Percentiles rank a stretch among this genome's conserved stretches.
Evolutionary conservation across 1,140 invertebrate species (phyloP).

Genomic region (Hycleus cichorii): DNA sequence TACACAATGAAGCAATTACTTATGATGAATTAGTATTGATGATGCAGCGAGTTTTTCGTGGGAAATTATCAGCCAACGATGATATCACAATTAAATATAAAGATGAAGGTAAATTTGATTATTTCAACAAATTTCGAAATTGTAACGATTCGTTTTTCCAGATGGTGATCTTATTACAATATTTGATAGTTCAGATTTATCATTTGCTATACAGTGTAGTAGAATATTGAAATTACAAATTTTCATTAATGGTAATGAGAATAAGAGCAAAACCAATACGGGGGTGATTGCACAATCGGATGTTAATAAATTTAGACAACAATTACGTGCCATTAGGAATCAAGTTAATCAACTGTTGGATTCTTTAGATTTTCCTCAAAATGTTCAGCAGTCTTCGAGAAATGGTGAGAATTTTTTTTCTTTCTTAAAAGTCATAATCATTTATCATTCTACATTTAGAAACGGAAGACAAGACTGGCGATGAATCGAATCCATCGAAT

Average conservation of each 20-base stretch:
- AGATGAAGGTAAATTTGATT: slow-evolving; percentile 57
- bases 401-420: background rate
- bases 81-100: slow-evolving; percentile 69
- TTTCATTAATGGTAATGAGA: slow-evolving; percentile 42
- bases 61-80: slow-evolving; percentile 56
- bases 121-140: background rate
- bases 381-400: background rate
- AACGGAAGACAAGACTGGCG: slow-evolving; percentile 9
- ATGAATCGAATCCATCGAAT: slow-evolving; percentile 18
- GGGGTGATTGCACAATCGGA: slow-evolving; percentile 33
- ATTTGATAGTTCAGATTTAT: slow-evolving; percentile 64
- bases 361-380: slow-evolving; percentile 38
- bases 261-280: slow-evolving; percentile 22
- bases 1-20: slow-evolving; percentile 71
- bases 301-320: slow-evolving; percentile 46
- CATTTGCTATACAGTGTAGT: slow-evolving; percentile 66
- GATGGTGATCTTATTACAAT: slow-evolving; percentile 71
- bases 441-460: background rate
- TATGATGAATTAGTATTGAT: slow-evolving; percentile 70
- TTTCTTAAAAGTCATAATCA: background rate
- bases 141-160: slow-evolving; percentile 36
- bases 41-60: slow-evolving; percentile 69
- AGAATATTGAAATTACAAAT: slow-evolving; percentile 61
- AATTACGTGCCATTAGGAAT: slow-evolving; percentile 53
- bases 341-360: slow-evolving; percentile 54